Evolutionary conservation across 2,888 invertebrate species (phyloP), one percentile per base, ranked within the genome.

Genomic region (Eristalis pertinax): DNA sequence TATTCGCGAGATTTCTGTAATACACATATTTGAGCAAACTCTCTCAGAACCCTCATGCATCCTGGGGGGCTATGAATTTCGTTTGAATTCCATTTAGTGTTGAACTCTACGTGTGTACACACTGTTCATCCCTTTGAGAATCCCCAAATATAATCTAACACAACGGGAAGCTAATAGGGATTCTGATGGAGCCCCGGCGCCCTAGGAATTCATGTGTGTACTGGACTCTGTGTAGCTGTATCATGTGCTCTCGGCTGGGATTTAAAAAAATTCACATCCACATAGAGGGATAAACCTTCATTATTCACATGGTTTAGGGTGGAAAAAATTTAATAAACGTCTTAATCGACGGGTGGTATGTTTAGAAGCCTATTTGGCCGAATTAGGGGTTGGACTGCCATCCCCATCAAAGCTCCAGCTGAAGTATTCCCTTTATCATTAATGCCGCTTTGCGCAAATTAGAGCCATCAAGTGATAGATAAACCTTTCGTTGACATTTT

Each of bases 1-100:
- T 85, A 81, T 81, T 62, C 81, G 68, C 63, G 43, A 67, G 76
- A 38, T 60, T 64, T 81, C 73, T 69, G 63, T 72, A 72, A 79
- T 73, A 10, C 32, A 32, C 32, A 62, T 73, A 69, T 76, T 69
- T 77, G 68, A 32, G 72, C 29, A 76, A 77, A 19, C 19, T 81
- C 58, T 26, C 26, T 4, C 26, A 26, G 26, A 1, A 1, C 32
- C 19, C 50, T 8, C 43, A 0, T 1, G 1, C 43, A n/a, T n/a
- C 43, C n/a, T n/a, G 50, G 50, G 7, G 50, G 10, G 19, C 19
- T 10, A 8, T 38, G 19, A 60, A 22, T 62, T 38, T 77, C 38
- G 64, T 58, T 65, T 70, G 29, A 72, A 41, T 67, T 58, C 58
- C n/a, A 64, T 65, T 78, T 72, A 19, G 50, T 8, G 38, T 13